Evolutionary conservation across 2,113 vertebrate genomes (phyloP).

Genomic region (Zingel zingel): DNA sequence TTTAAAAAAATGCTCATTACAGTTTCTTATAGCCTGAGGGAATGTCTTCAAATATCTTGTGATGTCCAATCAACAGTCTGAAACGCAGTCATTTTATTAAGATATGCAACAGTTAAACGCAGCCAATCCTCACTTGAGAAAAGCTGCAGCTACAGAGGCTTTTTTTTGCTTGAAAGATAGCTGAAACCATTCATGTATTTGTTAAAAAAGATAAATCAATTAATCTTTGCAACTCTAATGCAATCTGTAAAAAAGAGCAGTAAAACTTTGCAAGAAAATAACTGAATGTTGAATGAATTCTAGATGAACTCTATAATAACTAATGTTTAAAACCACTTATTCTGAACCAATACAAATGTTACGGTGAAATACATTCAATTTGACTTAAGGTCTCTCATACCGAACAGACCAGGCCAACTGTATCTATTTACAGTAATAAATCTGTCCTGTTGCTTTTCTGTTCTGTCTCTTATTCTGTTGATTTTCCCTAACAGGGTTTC

Average conservation of each 20-base stretch:
- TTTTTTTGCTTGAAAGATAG: background rate
- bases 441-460: constrained; percentile 60
- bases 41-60: background rate
- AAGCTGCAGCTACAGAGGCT: background rate
- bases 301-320: background rate
- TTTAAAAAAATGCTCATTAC: background rate
- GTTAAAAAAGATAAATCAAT: background rate
- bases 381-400: constrained; percentile 18
- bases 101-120: background rate
- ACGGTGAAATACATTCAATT: background rate
- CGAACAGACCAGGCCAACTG: constrained; percentile 48
- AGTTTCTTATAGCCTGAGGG: background rate
- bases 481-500: constrained; percentile 84
- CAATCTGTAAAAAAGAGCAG: background rate
- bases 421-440: constrained; percentile 71
- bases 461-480: constrained; percentile 72
- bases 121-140: background rate
- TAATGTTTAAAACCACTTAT: background rate
- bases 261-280: background rate
- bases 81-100: background rate
- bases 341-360: background rate
- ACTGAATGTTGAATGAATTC: background rate
- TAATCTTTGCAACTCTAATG: background rate
- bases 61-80: background rate
- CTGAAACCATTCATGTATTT: background rate